phyloP scores from a whole-genome alignment of 2,113 vertebrate genomes.

The Rana temporaria region DNA sequence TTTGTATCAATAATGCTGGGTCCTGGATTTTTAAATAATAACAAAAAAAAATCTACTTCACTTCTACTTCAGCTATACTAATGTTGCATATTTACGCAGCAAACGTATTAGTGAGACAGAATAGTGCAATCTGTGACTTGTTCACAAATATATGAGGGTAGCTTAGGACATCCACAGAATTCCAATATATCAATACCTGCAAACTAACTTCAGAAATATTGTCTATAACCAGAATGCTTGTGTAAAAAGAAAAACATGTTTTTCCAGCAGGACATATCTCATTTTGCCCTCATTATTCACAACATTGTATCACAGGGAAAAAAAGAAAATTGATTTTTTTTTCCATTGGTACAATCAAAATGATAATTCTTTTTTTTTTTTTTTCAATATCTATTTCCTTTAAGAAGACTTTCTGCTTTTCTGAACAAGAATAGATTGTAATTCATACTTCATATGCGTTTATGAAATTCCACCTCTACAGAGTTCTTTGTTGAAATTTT shows the following conservation, averaged over 20 bases:
- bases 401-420: slow-evolving; percentile 25
- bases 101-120: no score
- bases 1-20: no score
- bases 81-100: no score
- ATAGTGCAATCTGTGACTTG: no score
- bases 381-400: slow-evolving; percentile 60
- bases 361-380: slow-evolving; percentile 57
- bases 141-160: no score
- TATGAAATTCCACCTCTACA: slow-evolving; percentile 29
- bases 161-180: background rate
- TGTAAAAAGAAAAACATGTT: slow-evolving; percentile 25
- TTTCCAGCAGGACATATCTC: slow-evolving; percentile 55
- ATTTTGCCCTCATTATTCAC: slow-evolving; percentile 56
- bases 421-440: slow-evolving; percentile 50
- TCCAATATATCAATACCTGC: background rate
- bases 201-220: background rate
- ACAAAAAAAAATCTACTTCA: no score
- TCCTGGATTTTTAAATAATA: no score
- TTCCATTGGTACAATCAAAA: slow-evolving; percentile 61
- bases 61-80: no score
- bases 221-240: background rate
- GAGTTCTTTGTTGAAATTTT: slow-evolving; percentile 15
- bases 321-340: slow-evolving; percentile 59
- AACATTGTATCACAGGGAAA: slow-evolving; percentile 50
- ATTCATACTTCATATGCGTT: slow-evolving; percentile 37